These are phyloP conservation scores for Cephus pygmeus DNA, from an alignment of 2,888 invertebrate genomes.

Conservation along the genomic window DNA sequence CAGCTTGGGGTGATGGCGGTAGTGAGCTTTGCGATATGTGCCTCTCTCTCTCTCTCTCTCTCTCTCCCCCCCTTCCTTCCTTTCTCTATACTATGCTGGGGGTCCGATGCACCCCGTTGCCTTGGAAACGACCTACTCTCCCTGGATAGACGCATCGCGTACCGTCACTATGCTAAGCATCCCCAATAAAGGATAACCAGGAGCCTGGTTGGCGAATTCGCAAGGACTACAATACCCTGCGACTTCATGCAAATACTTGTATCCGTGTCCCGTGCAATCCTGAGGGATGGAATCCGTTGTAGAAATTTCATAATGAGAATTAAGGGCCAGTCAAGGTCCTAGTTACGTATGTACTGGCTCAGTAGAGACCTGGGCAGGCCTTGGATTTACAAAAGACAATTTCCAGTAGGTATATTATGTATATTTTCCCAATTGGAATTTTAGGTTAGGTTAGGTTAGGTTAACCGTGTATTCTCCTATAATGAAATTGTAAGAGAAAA, in stretches of 20 bases:
- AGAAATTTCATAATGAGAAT: not conserved
- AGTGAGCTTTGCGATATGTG: constrained; percentile 43
- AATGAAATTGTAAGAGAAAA: not conserved
- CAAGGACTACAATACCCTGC: not conserved
- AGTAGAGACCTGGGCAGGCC: not conserved
- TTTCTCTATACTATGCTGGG: constrained; percentile 17
- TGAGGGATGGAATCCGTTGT: not conserved
- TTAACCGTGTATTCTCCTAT: not conserved
- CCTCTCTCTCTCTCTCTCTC: constrained; percentile 14
- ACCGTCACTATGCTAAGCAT: not conserved
- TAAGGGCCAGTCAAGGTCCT: not conserved
- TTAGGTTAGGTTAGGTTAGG: not conserved
- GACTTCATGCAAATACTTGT: not conserved
- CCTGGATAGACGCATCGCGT: constrained; percentile 56
- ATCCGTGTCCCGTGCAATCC: not conserved
- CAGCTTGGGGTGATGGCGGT: constrained; percentile 16
- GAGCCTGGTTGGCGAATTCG: not conserved
- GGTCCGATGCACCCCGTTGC: constrained; percentile 61
- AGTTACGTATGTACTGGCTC: not conserved
- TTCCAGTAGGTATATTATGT: not conserved
- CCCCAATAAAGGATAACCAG: not conserved
- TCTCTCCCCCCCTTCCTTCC: rapidly evolving
- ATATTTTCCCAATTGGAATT: not conserved
- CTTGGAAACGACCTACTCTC: constrained; percentile 65
- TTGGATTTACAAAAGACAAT: not conserved